These are phyloP conservation scores for Cardiocondyla obscurior DNA, from an alignment of 1,140 invertebrate species.

Conservation along the genomic window DNA sequence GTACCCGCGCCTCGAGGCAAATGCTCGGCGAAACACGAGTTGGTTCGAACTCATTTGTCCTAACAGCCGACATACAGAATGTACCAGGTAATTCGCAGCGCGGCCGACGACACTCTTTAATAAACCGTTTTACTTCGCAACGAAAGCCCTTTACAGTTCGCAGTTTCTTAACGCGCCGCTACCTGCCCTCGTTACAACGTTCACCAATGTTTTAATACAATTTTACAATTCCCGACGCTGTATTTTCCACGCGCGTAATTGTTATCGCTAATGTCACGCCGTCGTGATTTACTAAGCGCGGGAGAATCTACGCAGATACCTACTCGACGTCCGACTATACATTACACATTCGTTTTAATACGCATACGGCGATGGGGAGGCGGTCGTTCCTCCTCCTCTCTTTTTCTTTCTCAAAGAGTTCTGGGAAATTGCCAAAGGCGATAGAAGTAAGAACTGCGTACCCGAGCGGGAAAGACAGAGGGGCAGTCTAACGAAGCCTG, in stretches of 20 bases:
- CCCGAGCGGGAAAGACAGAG: conserved; percentile 43
- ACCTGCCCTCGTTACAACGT: neutral
- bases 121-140: conserved; percentile 30
- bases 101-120: neutral
- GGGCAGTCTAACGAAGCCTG: conserved; percentile 66
- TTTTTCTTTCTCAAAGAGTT: conserved; percentile 54
- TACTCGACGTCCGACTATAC: neutral
- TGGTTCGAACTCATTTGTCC: conserved; percentile 45
- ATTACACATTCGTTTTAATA: conserved; percentile 19
- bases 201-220: neutral
- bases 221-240: no score
- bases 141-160: conserved; percentile 30
- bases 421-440: conserved; percentile 62
- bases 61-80: conserved; percentile 14
- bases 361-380: neutral
- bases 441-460: conserved; percentile 35
- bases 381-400: conserved; percentile 36
- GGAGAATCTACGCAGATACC: neutral
- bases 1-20: conserved; percentile 64
- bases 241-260: neutral
- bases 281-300: neutral
- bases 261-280: neutral
- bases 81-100: neutral
- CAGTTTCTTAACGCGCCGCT: neutral
- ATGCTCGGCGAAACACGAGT: conserved; percentile 52